Evolutionary conservation across 2,797 vertebrate species (phyloP).

Genomic region (Xyrichtys novacula): DNA sequence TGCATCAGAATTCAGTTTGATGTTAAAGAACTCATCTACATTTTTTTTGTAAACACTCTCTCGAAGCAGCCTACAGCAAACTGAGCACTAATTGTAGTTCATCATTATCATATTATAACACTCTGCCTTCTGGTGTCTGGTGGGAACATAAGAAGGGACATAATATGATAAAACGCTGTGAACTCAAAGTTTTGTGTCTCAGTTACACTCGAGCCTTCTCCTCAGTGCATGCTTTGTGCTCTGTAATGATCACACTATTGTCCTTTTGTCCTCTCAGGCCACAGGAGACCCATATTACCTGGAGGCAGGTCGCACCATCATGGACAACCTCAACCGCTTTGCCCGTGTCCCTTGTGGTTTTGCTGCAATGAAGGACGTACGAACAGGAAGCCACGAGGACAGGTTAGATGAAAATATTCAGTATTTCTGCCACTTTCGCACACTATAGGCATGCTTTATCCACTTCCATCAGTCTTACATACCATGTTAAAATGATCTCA

Average conservation of each 20-base stretch:
- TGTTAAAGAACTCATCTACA: background rate
- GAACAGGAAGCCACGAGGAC: conserved; percentile 98
- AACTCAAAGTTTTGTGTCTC: background rate
- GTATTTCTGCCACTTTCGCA: too few relatives aligned
- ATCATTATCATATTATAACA: background rate
- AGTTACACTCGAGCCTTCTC: background rate
- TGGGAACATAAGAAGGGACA: background rate
- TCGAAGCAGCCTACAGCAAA: conserved; percentile 9
- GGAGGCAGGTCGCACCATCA: conserved; percentile 96
- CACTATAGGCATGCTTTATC: too few relatives aligned
- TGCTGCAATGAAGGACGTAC: conserved; percentile 98
- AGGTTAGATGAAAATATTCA: conserved; percentile 83
- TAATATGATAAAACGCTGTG: conserved; percentile 9
- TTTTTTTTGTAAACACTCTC: conserved; percentile 5
- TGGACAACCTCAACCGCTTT: conserved; percentile 98
- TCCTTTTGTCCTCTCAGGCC: conserved; percentile 82
- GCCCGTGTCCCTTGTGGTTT: conserved; percentile 99
- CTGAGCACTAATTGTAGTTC: conserved; percentile 15
- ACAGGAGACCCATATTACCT: conserved; percentile 98
- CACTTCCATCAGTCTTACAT: too few relatives aligned
- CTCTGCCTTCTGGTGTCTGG: conserved; percentile 12
- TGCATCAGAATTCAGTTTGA: background rate
- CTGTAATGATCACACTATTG: conserved; percentile 6
- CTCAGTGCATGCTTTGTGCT: background rate
- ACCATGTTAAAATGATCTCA: too few relatives aligned